Conservation (phyloP, 1,140 invertebrate genomes). For the Drosophila seguyi region DNA sequence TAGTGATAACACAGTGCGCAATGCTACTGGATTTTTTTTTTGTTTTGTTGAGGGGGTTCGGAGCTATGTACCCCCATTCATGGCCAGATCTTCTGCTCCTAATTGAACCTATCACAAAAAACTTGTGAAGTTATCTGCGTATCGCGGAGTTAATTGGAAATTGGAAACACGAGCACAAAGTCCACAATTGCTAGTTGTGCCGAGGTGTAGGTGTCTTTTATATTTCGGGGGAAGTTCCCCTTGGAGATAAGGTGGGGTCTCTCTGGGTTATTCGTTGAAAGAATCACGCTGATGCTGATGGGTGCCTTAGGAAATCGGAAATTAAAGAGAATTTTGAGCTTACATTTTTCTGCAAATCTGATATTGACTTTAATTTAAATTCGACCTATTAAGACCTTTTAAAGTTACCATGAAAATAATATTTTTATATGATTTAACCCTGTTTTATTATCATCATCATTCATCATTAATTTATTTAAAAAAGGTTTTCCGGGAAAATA, state of each 20-base stretch:
- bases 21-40: constrained; percentile 63
- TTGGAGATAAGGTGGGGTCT: constrained; percentile 25
- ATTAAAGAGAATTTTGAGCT: neutral
- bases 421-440: neutral
- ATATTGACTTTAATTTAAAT: too few species aligned
- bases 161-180: constrained; percentile 68
- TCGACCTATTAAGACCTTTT: neutral
- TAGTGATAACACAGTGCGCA: constrained; percentile 52
- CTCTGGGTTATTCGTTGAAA: constrained; percentile 1
- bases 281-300: constrained; percentile 21
- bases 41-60: neutral
- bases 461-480: neutral
- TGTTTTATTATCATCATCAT: neutral
- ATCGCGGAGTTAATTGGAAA: constrained; percentile 67
- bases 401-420: neutral
- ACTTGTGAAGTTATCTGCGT: constrained; percentile 60
- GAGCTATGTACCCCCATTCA: constrained; percentile 50
- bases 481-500: neutral
- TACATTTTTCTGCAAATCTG: too few species aligned
- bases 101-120: constrained; percentile 57
- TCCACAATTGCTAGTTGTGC: constrained; percentile 38
- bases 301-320: neutral
- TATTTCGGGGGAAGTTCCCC: constrained; percentile 49
- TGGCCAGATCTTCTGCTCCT: constrained; percentile 61
- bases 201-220: constrained; percentile 6